Evolutionary conservation across 2,113 vertebrate species (phyloP).

Genomic region (Echinops telfairi): DNA sequence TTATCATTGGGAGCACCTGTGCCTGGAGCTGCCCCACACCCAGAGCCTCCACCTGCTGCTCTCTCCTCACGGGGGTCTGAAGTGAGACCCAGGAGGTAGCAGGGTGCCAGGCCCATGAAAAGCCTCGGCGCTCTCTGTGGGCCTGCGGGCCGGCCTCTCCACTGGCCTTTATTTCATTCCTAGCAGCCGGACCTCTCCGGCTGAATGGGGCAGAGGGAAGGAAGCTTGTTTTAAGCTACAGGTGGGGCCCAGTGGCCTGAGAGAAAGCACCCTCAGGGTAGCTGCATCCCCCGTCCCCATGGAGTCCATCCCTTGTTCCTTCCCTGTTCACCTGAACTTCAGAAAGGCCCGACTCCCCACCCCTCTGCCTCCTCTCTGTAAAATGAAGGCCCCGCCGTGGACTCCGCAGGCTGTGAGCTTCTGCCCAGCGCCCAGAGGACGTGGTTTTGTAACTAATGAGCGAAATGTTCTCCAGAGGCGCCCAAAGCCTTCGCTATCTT

Average conservation of each 20-base stretch:
- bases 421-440: background rate
- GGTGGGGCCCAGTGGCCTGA: fast-evolving
- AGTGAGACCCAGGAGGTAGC: fast-evolving
- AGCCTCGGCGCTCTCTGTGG: background rate
- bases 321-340: background rate
- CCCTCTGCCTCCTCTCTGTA: background rate
- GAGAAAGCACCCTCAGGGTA: background rate
- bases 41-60: background rate
- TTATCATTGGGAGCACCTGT: fast-evolving
- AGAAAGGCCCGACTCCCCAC: background rate
- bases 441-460: background rate
- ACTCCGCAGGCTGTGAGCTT: background rate
- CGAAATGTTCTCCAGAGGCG: background rate
- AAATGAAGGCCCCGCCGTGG: background rate
- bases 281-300: no score
- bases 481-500: background rate
- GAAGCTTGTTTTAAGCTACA: background rate
- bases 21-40: no score
- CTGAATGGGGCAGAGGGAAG: background rate
- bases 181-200: background rate
- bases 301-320: no score
- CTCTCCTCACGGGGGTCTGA: background rate
- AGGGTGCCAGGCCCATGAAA: background rate
- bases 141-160: background rate
- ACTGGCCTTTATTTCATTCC: background rate